These are phyloP conservation scores for Drosophila lowei DNA, from an alignment of 1,140 invertebrate species.

Conservation along the genomic window DNA sequence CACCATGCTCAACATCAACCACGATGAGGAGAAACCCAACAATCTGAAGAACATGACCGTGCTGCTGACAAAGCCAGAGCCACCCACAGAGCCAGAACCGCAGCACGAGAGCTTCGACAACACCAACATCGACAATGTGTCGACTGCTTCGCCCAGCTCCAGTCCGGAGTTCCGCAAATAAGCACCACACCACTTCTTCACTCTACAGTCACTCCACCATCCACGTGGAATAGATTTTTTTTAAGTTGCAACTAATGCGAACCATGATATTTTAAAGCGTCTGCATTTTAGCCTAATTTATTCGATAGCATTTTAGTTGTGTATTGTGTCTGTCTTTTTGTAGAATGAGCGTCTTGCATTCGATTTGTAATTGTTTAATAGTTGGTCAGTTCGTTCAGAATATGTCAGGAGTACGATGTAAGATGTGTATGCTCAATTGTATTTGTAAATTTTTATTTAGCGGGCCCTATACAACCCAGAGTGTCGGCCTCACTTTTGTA, in stretches of 20 bases:
- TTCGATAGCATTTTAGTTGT: slow-evolving; percentile 41
- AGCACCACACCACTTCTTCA: slow-evolving; percentile 6
- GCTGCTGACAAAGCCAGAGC: slow-evolving; percentile 54
- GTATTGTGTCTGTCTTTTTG: slow-evolving; percentile 20
- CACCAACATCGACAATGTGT: slow-evolving; percentile 66
- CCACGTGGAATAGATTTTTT: slow-evolving; percentile 26
- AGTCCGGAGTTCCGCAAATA: slow-evolving; percentile 71
- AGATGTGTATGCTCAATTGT: slow-evolving; percentile 44
- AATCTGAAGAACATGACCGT: slow-evolving; percentile 79
- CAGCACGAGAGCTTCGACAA: slow-evolving; percentile 75
- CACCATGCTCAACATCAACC: slow-evolving; percentile 75
- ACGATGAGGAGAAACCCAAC: slow-evolving; percentile 78
- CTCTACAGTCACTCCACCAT: slow-evolving; percentile 2
- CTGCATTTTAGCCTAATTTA: slow-evolving; percentile 42
- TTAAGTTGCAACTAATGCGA: slow-evolving; percentile 3
- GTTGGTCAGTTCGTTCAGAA: slow-evolving; percentile 25
- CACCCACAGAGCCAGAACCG: slow-evolving; percentile 54
- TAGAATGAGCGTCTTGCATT: slow-evolving; percentile 24
- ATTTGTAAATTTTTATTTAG: slow-evolving; percentile 49
- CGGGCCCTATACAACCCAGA: slow-evolving; percentile 35
- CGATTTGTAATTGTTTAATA: slow-evolving; percentile 27
- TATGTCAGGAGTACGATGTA: not conserved
- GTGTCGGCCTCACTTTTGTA: slow-evolving; percentile 46
- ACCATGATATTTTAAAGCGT: slow-evolving; percentile 32
- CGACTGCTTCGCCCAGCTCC: slow-evolving; percentile 74